phyloP scores from a whole-genome alignment of 2,797 vertebrate species.

The Antrozous pallidus region DNA sequence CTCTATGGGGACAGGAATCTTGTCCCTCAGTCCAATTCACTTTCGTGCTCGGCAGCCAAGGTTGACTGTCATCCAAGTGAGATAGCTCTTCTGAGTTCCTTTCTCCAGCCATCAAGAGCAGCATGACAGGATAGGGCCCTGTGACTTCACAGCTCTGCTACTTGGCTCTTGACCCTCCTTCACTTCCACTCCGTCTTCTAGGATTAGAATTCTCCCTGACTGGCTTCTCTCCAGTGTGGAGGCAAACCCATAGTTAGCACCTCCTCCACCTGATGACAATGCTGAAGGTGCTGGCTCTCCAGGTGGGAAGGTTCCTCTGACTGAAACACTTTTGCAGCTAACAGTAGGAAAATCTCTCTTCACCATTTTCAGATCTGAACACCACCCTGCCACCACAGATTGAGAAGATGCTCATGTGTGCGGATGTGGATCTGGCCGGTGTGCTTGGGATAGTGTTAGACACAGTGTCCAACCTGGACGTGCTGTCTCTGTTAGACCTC shows the following conservation, averaged over 20 bases:
- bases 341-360: not conserved
- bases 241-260: not conserved
- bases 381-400: not conserved
- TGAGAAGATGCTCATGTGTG: constrained; percentile 37
- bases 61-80: not conserved
- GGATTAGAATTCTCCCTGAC: not conserved
- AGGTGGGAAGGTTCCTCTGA: not conserved
- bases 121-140: not conserved
- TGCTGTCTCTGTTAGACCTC: not conserved
- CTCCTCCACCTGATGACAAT: not conserved
- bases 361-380: constrained; percentile 54
- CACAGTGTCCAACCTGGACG: not conserved
- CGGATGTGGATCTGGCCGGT: not conserved
- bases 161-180: not conserved
- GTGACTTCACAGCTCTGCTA: not conserved
- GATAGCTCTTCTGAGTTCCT: not conserved
- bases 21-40: not conserved
- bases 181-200: too few species aligned
- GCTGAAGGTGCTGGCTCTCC: not conserved
- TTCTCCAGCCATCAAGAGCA: not conserved
- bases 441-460: rapidly evolving
- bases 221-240: not conserved
- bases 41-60: not conserved
- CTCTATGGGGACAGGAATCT: not conserved
- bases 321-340: not conserved